Base-by-base conservation (phyloP, 2,888 invertebrate species). In the Embidobia sp. region DNA sequence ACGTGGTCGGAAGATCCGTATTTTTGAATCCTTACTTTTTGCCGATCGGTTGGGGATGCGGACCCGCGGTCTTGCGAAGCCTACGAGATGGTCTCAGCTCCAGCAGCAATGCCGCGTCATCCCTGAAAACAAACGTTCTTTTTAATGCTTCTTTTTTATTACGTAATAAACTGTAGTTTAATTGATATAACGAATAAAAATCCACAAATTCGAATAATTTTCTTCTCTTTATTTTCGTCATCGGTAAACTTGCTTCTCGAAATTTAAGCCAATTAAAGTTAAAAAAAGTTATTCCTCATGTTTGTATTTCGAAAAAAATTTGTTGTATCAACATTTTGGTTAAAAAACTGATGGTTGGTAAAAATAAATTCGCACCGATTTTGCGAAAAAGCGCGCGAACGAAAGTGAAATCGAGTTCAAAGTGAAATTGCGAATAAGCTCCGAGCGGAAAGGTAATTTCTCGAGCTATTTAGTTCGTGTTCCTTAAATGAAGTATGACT, bases 51-150 rank as follows among this genome's bases (percentile, higher is more conserved):
- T 78, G 80, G 46, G 79, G 85, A 77, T 80, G 83, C 53, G 84
- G 83, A 77, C 74, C 79, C 80, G 81, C 83, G 70, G 80, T 79
- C 72, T 85, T 85, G 78, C 83, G 84, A 80, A 86, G 83, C 83
- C 83, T 85, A 75, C 86, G 86, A 75, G 84, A 82, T 66, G 85
- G 85, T 85, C 78, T 88, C 85, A 88, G 83, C 86, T 88, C 85
- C 87, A 85, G 51, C 75, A 82, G 76, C 80, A 82, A 76, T 69
- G 82, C 83, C 84, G 81, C 87, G 84, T 88, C 86, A 83, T 86
- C 80, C 78, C 88, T 88, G 83, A 1, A 86, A 87, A 37, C 46
- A 46, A 35, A 11, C 3, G 3, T 35, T 13, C 11, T 22, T 2
- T 22, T 8, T 18, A 3, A 37, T 72, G 7, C 19, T 37, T 13